Percentiles rank a stretch among this genome's conserved stretches.
These are phyloP conservation scores for Drymonia ruficornis DNA, from an alignment of 2,888 invertebrate genomes.

Conservation along the genomic window DNA sequence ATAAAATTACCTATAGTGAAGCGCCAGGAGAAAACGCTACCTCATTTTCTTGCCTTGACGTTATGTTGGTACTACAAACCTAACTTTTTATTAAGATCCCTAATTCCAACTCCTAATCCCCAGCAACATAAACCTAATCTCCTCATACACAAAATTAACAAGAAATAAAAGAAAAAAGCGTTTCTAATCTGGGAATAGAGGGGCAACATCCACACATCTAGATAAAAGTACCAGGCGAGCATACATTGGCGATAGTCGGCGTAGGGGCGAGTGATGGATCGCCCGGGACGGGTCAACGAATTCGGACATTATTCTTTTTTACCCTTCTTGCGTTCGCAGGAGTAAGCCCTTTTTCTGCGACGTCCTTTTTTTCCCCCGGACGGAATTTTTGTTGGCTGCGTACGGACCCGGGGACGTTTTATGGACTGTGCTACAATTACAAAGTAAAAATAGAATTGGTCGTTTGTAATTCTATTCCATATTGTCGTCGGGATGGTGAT, in stretches of 20 bases:
- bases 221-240: conserved; percentile 62
- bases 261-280: conserved; percentile 83
- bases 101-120: neutral
- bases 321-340: conserved; percentile 84
- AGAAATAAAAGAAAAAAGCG: conserved; percentile 58
- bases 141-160: conserved; percentile 37
- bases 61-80: no score
- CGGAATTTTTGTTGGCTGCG: conserved; percentile 73
- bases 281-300: conserved; percentile 85
- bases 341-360: conserved; percentile 84
- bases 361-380: conserved; percentile 76
- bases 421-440: conserved; percentile 82
- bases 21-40: no score
- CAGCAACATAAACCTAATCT: neutral
- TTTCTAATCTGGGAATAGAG: conserved; percentile 75
- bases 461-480: conserved; percentile 74
- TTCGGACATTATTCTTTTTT: conserved; percentile 86
- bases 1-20: no score
- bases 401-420: conserved; percentile 69
- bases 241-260: conserved; percentile 74
- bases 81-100: neutral
- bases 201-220: conserved; percentile 75
- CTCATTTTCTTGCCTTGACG: no score
- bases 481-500: conserved; percentile 54
- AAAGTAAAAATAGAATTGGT: conserved; percentile 81